These are phyloP conservation scores for Chauna torquata DNA, from an alignment of 2,113 vertebrate genomes.

Conservation along the genomic window DNA sequence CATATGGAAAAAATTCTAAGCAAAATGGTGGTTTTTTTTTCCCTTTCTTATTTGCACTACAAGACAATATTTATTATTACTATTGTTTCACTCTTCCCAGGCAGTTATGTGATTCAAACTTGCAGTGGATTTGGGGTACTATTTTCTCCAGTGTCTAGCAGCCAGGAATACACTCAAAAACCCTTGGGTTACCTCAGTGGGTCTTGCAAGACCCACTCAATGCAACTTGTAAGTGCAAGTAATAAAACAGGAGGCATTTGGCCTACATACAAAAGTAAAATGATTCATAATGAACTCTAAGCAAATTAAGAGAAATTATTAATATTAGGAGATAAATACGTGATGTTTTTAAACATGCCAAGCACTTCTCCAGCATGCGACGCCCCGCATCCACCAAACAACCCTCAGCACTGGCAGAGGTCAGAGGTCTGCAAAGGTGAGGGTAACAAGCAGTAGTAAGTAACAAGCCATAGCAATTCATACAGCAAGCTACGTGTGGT, in stretches of 20 bases:
- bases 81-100: not conserved
- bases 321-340: not conserved
- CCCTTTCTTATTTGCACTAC: not conserved
- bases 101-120: not conserved
- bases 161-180: not conserved
- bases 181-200: not conserved
- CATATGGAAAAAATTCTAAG: not conserved
- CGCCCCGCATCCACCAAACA: not conserved
- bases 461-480: not conserved
- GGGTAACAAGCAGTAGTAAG: not conserved
- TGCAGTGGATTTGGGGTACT: not conserved
- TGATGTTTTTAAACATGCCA: not conserved
- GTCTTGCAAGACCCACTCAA: not conserved
- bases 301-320: not conserved
- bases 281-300: not conserved
- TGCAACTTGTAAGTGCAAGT: not conserved
- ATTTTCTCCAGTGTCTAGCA: not conserved
- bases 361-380: not conserved
- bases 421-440: not conserved
- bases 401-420: not conserved
- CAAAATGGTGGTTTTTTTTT: not conserved
- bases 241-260: not conserved
- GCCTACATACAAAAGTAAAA: not conserved
- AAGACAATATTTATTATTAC: conserved; percentile 37
- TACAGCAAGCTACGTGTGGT: fast-evolving